Base-by-base conservation (phyloP, 2,113 vertebrate species). In the Sakesphorus luctuosus region DNA sequence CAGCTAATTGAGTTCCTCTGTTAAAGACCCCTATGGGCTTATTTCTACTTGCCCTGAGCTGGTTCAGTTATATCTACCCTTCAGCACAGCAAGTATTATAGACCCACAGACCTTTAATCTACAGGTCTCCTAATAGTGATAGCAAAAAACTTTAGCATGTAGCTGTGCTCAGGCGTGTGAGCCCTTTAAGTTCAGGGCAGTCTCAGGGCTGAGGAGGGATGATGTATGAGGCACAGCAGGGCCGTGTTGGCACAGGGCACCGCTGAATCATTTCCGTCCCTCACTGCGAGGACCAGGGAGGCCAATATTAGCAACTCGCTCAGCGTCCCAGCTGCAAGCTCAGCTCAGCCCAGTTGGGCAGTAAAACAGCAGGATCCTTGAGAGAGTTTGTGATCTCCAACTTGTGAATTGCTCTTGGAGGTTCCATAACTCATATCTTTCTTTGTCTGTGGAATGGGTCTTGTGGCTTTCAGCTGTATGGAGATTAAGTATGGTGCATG, bases 381-480 rank as follows among this genome's bases (percentile, higher is more conserved):
- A 13, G 50, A 87, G 50, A 58, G 55, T 59, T 87, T 46, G 68
- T 35, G 47, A 35, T 86, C 68, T 88, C 59, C 67, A 46, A 4
- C 31, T 67, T 66, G 58, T 11, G 18, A 85, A 50, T 40, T 59
- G 77, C 81, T 87, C 35, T 65, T 31, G 66, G 69, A 82, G 50
- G 59, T 71, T 55, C 31, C 1, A 0, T 26, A 18, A 53, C 40
- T 69, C 28, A 0, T 50, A 3, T n/a, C 50, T 49, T 11, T n/a
- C 62, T 83, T 56, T n/a, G 63, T 38, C 76, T 46, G 25, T 69
- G 63, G 25, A 66, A 80, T 53, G 44, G 20, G 59, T 61, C 61
- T 65, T 83, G 40, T 29, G 66, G 52, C 53, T 77, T 86, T 69
- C 46, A 66, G 7, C 59, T 46, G 10, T 49, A 7, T 1, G 35